Evolutionary conservation across 1,140 invertebrate genomes (phyloP).

Genomic region (Listronotus oregonensis): DNA sequence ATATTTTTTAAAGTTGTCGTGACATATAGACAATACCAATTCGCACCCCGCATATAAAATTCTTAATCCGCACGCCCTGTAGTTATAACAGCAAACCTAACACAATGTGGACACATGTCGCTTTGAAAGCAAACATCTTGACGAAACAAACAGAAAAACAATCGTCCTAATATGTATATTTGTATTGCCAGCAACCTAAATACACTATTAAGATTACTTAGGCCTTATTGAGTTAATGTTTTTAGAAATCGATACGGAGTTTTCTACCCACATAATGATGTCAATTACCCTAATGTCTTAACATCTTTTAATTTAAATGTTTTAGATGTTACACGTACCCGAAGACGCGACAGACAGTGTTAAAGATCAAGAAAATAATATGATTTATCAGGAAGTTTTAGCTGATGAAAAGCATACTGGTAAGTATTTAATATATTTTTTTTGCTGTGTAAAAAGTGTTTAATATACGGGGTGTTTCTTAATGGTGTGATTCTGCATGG

Average conservation of each 20-base stretch:
- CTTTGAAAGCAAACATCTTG: no score
- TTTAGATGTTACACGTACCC: constrained; percentile 7
- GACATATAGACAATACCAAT: no score
- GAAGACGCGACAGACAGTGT: background rate
- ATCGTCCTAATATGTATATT: constrained; percentile 22
- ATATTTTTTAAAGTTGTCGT: no score
- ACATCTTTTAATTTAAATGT: constrained; percentile 14
- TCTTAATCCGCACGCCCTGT: no score
- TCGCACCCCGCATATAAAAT: no score
- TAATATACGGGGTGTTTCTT: no score
- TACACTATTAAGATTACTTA: background rate
- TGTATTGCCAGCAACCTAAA: constrained; percentile 9
- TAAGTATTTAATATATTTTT: background rate
- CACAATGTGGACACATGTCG: no score
- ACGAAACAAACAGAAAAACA: background rate
- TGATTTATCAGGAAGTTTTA: constrained; percentile 8
- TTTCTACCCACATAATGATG: constrained; percentile 17
- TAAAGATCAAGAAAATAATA: background rate
- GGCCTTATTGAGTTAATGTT: constrained; percentile 10
- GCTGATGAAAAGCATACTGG: background rate
- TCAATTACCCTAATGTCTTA: constrained; percentile 24
- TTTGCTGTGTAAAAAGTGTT: no score
- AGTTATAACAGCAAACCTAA: no score
- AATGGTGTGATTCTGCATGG: no score
- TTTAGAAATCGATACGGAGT: constrained; percentile 12